Evolutionary conservation across 2,797 vertebrate genomes (phyloP).

Genomic region (Falco peregrinus): DNA sequence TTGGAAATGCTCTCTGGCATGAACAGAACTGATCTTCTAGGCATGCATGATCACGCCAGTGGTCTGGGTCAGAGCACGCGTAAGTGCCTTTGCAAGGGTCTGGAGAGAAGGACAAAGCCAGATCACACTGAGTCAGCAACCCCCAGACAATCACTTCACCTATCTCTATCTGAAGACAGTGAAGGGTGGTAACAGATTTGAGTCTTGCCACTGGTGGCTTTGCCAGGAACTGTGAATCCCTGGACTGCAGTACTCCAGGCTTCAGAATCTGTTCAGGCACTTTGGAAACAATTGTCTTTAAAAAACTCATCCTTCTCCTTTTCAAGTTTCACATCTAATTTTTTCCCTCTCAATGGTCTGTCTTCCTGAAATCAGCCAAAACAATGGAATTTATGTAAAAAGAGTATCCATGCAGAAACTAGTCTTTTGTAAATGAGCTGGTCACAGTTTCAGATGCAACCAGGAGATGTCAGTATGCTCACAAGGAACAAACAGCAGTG

Average conservation of each 20-base stretch:
- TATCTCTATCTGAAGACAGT: not conserved
- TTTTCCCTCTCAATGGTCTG: fast-evolving
- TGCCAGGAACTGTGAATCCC: not conserved
- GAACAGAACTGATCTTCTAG: not conserved
- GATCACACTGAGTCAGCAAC: not conserved
- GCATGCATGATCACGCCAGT: not conserved
- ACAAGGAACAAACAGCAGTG: constrained; percentile 5
- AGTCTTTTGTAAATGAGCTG: not conserved
- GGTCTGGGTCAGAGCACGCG: fast-evolving
- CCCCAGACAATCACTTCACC: not conserved
- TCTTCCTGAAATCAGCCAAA: not conserved
- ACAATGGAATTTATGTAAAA: not conserved
- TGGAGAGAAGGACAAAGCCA: not conserved
- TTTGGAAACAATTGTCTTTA: not conserved
- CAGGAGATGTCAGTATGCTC: constrained; percentile 74
- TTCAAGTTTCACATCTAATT: not conserved
- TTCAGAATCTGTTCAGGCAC: not conserved
- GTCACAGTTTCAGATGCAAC: not conserved
- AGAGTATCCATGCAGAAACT: not conserved
- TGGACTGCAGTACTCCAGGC: not conserved
- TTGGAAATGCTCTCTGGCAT: not conserved
- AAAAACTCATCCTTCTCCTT: not conserved
- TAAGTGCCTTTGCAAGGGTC: too few relatives aligned
- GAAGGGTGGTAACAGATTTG: not conserved
- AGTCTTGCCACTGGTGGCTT: not conserved